Evolutionary conservation across 2,888 invertebrate genomes (phyloP), one percentile per base, ranked within the genome.

Genomic region (Pedicia rivosa): DNA sequence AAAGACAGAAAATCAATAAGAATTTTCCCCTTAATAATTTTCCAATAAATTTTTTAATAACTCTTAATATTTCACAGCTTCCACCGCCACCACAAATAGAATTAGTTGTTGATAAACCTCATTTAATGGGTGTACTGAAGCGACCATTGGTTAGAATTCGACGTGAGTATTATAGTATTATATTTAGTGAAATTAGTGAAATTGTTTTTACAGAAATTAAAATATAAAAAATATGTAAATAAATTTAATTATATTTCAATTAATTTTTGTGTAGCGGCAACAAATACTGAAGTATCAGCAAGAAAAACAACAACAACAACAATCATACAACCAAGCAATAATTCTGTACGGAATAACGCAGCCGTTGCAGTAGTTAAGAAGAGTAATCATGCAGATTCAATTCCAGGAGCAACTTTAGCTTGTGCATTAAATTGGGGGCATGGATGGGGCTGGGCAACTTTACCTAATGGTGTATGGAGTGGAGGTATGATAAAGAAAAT

Each of bases 21-120:
- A n/a, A n/a, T n/a, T n/a, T n/a, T n/a, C n/a, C n/a, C n/a, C n/a
- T n/a, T n/a, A n/a, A n/a, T n/a, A n/a, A n/a, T n/a, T n/a, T 14
- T 26, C 27, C 31, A 35, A 25, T 38, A 34, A 38, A 38, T 35
- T 17, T 33, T 19, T 16, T 33, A 9, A 33, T 36, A 25, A 40
- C 26, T 31, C 45, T 55, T 62, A 16, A 25, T 41, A 25, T 31
- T 45, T 55, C 62, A 15, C 63, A 77, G 73, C 60, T 78, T 46
- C 78, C 78, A 36, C 75, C 78, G 3, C 78, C 78, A 4, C 77
- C 78, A 7, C 76, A 76, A 62, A 72, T 78, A 54, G 77, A 78
- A 54, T 62, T 78, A 47, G 72, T 77, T 49, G 74, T 78, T 64
- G 74, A 74, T 34, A 76, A 76, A 63, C 71, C 73, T 2, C 70